Evolutionary conservation across 2,888 invertebrate species (phyloP), one percentile per base, ranked within the genome.

Genomic region (Xylocampa areola): DNA sequence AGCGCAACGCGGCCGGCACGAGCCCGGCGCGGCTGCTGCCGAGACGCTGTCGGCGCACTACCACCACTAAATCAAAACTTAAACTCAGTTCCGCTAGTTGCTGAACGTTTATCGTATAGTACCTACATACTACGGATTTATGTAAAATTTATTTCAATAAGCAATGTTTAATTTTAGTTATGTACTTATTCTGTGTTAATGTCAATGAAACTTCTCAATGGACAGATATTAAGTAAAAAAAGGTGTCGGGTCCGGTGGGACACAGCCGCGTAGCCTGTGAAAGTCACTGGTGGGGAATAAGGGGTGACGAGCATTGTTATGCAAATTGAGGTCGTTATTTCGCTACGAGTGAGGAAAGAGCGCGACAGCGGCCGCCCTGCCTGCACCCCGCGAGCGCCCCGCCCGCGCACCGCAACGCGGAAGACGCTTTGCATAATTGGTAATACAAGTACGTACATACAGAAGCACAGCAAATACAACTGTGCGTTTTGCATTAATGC

Each of bases 261-360:
- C 85, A 80, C 72, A 66, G 84, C 79, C 80, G 82, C 77, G 84
- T 82, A 82, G 89, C 89, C 91, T 89, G 90, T 85, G 86, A 90
- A 91, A 90, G 91, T 89, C 91, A 83, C 88, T 87, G 87, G 90
- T 88, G 82, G 91, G 88, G 90, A 88, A 89, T 89, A 89, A 91
- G 92, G 92, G 92, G 92, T 92, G 92, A 91, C 90, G 88, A 92
- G 91, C 90, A 93, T 92, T 94, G 93, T 93, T 94, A 94, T 94
- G 93, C 89, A 93, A 93, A 94, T 93, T 91, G 91, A 91, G 92
- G 93, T 93, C 92, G 92, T 94, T 92, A 94, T 94, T 92, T 92
- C 90, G 90, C 90, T 89, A 90, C 91, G 91, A 91, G 91, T 90
- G 91, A 91, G 91, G 91, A 92, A 92, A 91, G 91, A 90, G 91